Evolutionary conservation across 2,888 invertebrate genomes (phyloP).

Genomic region (Pterostichus niger): DNA sequence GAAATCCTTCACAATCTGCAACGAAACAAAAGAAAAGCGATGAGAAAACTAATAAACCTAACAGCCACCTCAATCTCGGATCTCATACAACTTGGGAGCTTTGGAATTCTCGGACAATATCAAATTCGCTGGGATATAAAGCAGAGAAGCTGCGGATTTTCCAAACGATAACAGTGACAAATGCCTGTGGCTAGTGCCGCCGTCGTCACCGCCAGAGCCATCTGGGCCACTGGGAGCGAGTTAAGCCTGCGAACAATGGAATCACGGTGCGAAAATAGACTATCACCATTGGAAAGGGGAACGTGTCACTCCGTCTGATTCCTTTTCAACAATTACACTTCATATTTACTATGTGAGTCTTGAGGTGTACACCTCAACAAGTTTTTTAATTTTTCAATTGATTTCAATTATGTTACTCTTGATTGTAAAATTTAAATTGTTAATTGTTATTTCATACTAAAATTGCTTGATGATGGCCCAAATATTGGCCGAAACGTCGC

Average conservation of each 20-base stretch:
- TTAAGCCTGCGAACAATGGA: slow-evolving; percentile 75
- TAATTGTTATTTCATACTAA: no score
- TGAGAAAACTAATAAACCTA: slow-evolving; percentile 56
- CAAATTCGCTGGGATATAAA: slow-evolving; percentile 62
- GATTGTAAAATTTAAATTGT: no score
- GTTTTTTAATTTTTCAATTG: no score
- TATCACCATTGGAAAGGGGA: slow-evolving; percentile 69
- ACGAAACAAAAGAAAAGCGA: slow-evolving; percentile 69
- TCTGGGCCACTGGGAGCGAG: slow-evolving; percentile 71
- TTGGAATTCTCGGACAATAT: slow-evolving; percentile 37
- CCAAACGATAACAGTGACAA: slow-evolving; percentile 70
- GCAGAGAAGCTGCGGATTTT: slow-evolving; percentile 67
- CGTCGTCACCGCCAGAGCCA: slow-evolving; percentile 66
- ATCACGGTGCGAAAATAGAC: slow-evolving; percentile 74
- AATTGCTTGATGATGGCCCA: no score
- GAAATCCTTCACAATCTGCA: slow-evolving; percentile 75
- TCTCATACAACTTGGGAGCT: slow-evolving; percentile 26
- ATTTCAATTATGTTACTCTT: no score
- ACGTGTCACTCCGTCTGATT: not conserved
- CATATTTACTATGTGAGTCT: no score
- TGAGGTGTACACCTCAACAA: no score
- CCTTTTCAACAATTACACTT: not conserved
- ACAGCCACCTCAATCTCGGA: slow-evolving; percentile 10
- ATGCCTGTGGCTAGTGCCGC: slow-evolving; percentile 67
- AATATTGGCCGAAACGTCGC: no score